Conservation (phyloP, 1,140 invertebrate species). For the Portunus trituberculatus region DNA sequence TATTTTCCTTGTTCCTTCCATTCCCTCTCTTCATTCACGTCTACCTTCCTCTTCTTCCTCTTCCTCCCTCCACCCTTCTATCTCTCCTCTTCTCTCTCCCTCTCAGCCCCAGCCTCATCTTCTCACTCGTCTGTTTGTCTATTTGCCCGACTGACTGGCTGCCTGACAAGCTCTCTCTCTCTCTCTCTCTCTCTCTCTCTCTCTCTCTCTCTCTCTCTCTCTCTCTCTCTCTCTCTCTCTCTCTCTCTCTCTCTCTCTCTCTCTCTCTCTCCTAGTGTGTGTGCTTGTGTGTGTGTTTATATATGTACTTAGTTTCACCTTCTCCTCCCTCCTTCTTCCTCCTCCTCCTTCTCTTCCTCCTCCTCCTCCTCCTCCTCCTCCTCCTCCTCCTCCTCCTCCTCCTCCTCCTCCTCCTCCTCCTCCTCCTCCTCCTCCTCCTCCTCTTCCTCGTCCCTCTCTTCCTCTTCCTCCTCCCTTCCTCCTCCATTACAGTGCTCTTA, state of each 20-base stretch:
- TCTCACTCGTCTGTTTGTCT: too few relatives aligned
- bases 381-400: background rate
- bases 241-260: conserved; percentile 23
- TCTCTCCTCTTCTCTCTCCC: background rate
- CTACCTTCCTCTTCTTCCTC: too few relatives aligned
- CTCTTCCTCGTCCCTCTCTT: background rate
- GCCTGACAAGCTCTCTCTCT: background rate
- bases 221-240: conserved; percentile 36
- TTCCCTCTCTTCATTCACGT: too few relatives aligned
- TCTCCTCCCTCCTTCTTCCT: background rate
- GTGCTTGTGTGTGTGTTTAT: too few relatives aligned
- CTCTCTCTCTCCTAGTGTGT: conserved; percentile 3
- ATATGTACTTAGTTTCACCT: background rate
- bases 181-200: conserved; percentile 46
- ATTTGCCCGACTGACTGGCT: background rate
- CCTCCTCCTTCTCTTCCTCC: background rate
- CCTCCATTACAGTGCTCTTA: background rate
- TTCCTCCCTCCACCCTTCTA: background rate
- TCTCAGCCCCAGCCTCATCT: too few relatives aligned
- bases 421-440: conserved; percentile 8
- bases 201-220: conserved; percentile 31
- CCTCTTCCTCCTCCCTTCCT: background rate
- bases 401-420: background rate
- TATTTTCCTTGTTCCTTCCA: too few relatives aligned
- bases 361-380: background rate